phyloP scores from a whole-genome alignment of 2,113 vertebrate species.

The Eclectus roratus region DNA sequence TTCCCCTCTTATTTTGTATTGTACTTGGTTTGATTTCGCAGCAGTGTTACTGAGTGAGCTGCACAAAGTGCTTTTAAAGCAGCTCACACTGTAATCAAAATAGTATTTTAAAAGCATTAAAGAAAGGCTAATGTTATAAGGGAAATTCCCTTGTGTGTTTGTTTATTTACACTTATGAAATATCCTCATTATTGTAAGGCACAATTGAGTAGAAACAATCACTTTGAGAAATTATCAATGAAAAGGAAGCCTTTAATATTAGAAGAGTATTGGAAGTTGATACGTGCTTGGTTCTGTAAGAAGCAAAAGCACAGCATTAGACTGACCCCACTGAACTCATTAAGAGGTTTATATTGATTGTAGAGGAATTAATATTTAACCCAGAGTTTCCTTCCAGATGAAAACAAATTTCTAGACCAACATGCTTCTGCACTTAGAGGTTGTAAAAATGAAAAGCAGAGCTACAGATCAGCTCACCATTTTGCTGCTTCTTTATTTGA shows the following conservation, averaged over 20 bases:
- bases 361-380: constrained; percentile 10
- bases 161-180: background rate
- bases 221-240: constrained; percentile 34
- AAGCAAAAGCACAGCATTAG: constrained; percentile 18
- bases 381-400: constrained; percentile 52
- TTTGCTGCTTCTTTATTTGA: constrained; percentile 50
- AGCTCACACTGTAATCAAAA: constrained; percentile 34
- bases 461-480: constrained; percentile 21
- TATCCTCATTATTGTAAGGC: constrained; percentile 32
- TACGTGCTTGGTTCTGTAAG: constrained; percentile 51
- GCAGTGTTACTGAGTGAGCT: background rate
- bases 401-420: constrained; percentile 55
- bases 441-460: constrained; percentile 60
- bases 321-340: background rate
- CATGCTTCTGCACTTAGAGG: constrained; percentile 36
- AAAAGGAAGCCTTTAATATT: constrained; percentile 65
- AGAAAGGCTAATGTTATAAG: constrained; percentile 29
- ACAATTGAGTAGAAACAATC: constrained; percentile 45
- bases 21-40: constrained; percentile 46
- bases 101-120: constrained; percentile 53
- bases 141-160: constrained; percentile 15
- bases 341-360: constrained; percentile 4
- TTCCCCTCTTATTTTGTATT: constrained; percentile 40
- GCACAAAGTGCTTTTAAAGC: constrained; percentile 55
- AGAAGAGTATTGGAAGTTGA: constrained; percentile 42